A percentile compares a stretch with the other conserved stretches of the same genome.
phyloP scores from a whole-genome alignment of 1,140 invertebrate genomes.

The Bombus sibiricus region DNA sequence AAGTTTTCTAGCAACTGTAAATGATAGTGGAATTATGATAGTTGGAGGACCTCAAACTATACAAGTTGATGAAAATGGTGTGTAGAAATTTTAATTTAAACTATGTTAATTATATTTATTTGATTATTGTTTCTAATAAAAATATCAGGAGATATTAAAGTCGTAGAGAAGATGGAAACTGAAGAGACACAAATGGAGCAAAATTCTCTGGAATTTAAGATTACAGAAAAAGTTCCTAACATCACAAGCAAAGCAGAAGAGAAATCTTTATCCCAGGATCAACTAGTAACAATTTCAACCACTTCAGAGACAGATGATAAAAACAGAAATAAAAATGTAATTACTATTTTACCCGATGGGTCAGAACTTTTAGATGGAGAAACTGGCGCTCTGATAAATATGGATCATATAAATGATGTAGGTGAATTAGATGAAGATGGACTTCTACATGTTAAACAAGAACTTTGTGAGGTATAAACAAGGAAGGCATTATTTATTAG shows the following conservation, averaged over 20 bases:
- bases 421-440: slow-evolving; percentile 67
- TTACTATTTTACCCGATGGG: slow-evolving; percentile 69
- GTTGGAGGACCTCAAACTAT: slow-evolving; percentile 74
- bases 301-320: slow-evolving; percentile 65
- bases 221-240: slow-evolving; percentile 41
- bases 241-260: slow-evolving; percentile 19
- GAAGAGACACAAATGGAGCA: slow-evolving; percentile 49
- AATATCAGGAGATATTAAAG: slow-evolving; percentile 74
- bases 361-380: slow-evolving; percentile 65
- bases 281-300: slow-evolving; percentile 67
- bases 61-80: slow-evolving; percentile 79
- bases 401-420: slow-evolving; percentile 69
- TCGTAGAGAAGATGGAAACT: slow-evolving; percentile 70
- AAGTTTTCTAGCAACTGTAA: slow-evolving; percentile 75
- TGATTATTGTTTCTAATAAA: slow-evolving; percentile 56
- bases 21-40: slow-evolving; percentile 76
- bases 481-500: not conserved
- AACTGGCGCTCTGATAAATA: slow-evolving; percentile 65
- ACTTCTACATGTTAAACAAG: slow-evolving; percentile 75
- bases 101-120: slow-evolving; percentile 11
- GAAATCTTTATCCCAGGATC: slow-evolving; percentile 43
- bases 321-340: slow-evolving; percentile 67
- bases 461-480: slow-evolving; percentile 72
- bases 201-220: slow-evolving; percentile 64
- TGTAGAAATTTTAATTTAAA: slow-evolving; percentile 51